phyloP scores from a whole-genome alignment of 2,888 invertebrate species.

The Drosophila merina region DNA sequence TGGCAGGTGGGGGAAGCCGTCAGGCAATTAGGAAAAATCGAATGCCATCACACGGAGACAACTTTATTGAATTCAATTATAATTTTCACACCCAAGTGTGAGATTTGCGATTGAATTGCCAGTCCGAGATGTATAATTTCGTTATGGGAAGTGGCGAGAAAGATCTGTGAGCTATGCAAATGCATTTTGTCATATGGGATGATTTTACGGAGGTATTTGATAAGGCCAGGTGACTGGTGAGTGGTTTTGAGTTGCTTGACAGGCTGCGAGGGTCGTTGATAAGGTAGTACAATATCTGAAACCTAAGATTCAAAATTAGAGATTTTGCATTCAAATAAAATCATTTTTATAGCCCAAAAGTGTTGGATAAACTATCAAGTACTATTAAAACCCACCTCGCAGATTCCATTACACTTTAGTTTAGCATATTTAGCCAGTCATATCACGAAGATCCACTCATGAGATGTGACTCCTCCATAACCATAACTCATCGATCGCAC shows the following conservation, averaged over 20 bases:
- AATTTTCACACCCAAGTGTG: conserved; percentile 69
- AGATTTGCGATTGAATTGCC: conserved; percentile 48
- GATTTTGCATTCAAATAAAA: too few relatives aligned
- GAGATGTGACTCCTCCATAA: conserved; percentile 33
- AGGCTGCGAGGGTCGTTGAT: conserved; percentile 5
- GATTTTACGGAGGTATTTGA: conserved; percentile 62
- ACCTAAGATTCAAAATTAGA: too few relatives aligned
- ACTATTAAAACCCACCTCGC: conserved; percentile 13
- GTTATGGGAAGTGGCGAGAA: not conserved
- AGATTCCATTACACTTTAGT: conserved; percentile 33
- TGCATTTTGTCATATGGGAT: conserved; percentile 60
- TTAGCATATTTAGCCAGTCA: conserved; percentile 30
- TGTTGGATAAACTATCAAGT: not conserved
- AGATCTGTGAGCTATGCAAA: conserved; percentile 48
- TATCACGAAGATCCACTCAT: conserved; percentile 20
- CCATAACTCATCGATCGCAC: conserved; percentile 42
- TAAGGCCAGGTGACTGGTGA: conserved; percentile 48
- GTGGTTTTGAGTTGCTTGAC: conserved; percentile 2
- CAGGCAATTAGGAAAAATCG: conserved; percentile 31
- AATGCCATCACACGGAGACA: conserved; percentile 54
- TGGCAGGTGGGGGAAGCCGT: conserved; percentile 4
- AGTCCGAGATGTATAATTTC: conserved; percentile 19
- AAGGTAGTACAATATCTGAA: not conserved
- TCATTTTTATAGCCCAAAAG: too few relatives aligned
- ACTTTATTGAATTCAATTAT: conserved; percentile 76